A percentile compares a stretch with the other conserved stretches of the same genome.
Conservation (phyloP, 1,140 invertebrate genomes). For the Rhagoletis pomonella region DNA sequence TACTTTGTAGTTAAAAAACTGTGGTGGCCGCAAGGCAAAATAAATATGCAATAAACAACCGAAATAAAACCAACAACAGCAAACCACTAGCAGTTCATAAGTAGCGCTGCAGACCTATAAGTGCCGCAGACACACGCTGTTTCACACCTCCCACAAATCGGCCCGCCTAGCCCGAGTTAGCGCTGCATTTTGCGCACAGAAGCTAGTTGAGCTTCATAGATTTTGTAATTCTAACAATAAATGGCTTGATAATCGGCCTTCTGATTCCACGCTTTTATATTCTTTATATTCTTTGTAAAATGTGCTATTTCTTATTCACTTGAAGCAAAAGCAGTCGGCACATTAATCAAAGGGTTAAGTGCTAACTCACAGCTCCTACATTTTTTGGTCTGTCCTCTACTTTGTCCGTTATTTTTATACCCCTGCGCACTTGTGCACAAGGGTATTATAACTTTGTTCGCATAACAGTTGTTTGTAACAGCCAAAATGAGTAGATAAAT, state of each 20-base stretch:
- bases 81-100: background rate
- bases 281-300: background rate
- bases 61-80: background rate
- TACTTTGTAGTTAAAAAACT: background rate
- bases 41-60: too few species aligned
- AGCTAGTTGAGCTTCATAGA: background rate
- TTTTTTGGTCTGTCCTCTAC: background rate
- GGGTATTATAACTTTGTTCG: too few species aligned
- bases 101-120: conserved; percentile 7
- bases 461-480: too few species aligned
- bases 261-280: background rate
- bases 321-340: background rate
- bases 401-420: background rate
- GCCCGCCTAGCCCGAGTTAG: background rate
- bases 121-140: background rate
- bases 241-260: background rate
- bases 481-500: too few species aligned
- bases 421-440: too few species aligned
- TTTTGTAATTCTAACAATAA: conserved; percentile 1
- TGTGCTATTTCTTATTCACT: background rate
- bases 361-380: background rate
- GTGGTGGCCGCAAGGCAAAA: background rate
- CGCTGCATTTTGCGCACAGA: background rate
- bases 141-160: conserved; percentile 13
- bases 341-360: background rate